A percentile compares a stretch with the other conserved stretches of the same genome.
phyloP scores from a whole-genome alignment of 2,888 invertebrate genomes.

The Habrosyne pyritoides region DNA sequence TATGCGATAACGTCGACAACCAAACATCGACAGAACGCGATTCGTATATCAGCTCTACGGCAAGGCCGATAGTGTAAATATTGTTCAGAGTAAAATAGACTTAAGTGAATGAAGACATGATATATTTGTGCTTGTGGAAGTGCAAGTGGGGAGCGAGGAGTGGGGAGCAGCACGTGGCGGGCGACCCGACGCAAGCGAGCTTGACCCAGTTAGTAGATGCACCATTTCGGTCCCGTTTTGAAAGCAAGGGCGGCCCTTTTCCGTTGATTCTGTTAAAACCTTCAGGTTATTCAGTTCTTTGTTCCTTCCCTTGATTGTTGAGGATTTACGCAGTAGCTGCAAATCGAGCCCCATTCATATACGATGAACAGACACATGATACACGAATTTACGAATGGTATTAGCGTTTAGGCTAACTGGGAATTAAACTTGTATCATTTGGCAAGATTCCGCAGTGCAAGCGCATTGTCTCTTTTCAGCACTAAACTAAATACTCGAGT shows the following conservation, averaged over 20 bases:
- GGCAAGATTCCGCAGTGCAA: slow-evolving; percentile 41
- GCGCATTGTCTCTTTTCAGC: slow-evolving; percentile 19
- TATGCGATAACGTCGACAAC: slow-evolving; percentile 43
- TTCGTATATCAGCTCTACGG: slow-evolving; percentile 46
- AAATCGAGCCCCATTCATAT: background rate
- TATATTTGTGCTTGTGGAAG: slow-evolving; percentile 33
- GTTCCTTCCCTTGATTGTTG: slow-evolving; percentile 17
- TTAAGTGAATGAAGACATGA: slow-evolving; percentile 37
- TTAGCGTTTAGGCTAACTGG: slow-evolving; percentile 22
- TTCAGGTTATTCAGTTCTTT: slow-evolving; percentile 38
- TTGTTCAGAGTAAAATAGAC: slow-evolving; percentile 44
- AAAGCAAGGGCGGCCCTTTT: slow-evolving; percentile 68
- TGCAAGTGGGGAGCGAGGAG: slow-evolving; percentile 27
- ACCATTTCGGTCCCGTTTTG: slow-evolving; percentile 75
- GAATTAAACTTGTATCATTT: slow-evolving; percentile 42
- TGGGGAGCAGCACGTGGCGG: slow-evolving; percentile 66
- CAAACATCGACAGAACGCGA: slow-evolving; percentile 32
- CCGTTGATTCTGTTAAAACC: slow-evolving; percentile 42
- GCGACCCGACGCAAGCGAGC: slow-evolving; percentile 72
- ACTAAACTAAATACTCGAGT: slow-evolving; percentile 12
- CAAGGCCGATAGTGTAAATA: slow-evolving; percentile 54
- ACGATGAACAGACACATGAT: background rate
- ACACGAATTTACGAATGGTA: background rate
- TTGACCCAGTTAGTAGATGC: slow-evolving; percentile 80
- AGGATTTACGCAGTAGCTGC: slow-evolving; percentile 3